A percentile compares a stretch with the other conserved stretches of the same genome.
Evolutionary conservation across 2,888 invertebrate species (phyloP).

Genomic region (Crocallis elinguaria): DNA sequence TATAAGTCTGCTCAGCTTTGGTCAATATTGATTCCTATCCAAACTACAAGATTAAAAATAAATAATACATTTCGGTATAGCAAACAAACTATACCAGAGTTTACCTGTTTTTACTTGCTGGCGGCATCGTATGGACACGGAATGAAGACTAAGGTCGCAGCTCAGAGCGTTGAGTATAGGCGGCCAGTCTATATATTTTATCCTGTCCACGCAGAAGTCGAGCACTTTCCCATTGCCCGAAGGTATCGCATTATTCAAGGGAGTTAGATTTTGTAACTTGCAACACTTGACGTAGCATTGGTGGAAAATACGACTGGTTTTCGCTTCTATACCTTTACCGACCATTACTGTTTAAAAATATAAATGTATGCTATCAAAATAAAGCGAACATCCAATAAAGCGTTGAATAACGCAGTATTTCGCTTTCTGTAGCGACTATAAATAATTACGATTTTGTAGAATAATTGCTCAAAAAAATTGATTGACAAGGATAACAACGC

Average conservation of each 20-base stretch:
- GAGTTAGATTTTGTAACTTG: constrained; percentile 77
- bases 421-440: constrained; percentile 43
- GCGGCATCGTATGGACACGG: constrained; percentile 87
- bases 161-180: constrained; percentile 89
- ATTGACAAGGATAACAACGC: constrained; percentile 45
- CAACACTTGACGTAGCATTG: constrained; percentile 81
- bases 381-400: constrained; percentile 50
- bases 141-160: constrained; percentile 89
- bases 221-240: constrained; percentile 80
- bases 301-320: constrained; percentile 76
- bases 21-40: too few relatives aligned
- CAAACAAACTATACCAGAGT: too few relatives aligned
- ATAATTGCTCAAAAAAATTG: constrained; percentile 67
- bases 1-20: too few relatives aligned
- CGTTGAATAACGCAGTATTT: constrained; percentile 43
- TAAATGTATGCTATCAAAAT: constrained; percentile 51
- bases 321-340: constrained; percentile 70
- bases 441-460: constrained; percentile 51
- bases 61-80: too few relatives aligned
- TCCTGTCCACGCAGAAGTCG: constrained; percentile 90
- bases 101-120: constrained; percentile 76
- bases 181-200: constrained; percentile 91
- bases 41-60: not conserved
- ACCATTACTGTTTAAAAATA: constrained; percentile 63
- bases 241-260: constrained; percentile 69